Percentiles rank a stretch among this genome's conserved stretches.
phyloP scores from a whole-genome alignment of 37 sponge, comb jelly and placozoan genomes.

The Agelas oroides region DNA sequence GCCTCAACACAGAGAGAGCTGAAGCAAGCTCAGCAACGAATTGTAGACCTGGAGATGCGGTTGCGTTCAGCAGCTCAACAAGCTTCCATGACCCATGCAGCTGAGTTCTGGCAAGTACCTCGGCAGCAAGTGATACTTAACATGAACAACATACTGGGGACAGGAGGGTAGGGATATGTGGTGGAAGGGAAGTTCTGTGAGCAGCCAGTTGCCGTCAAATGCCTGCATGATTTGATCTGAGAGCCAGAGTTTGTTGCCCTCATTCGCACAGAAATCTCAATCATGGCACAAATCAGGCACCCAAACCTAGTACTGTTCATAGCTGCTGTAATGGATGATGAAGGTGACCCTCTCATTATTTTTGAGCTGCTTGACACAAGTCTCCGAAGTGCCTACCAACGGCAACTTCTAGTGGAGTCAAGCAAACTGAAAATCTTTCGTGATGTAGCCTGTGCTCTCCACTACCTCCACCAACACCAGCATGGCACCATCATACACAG shows the following conservation, averaged over 20 bases:
- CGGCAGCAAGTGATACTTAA: not conserved
- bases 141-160: not conserved
- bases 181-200: not conserved
- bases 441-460: slow-evolving; percentile 66
- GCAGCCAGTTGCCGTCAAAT: slow-evolving; percentile 3
- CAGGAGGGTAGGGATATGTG: not conserved
- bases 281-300: slow-evolving; percentile 53
- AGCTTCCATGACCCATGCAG: too few relatives aligned
- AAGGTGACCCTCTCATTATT: slow-evolving; percentile 54
- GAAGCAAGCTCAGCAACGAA: too few relatives aligned
- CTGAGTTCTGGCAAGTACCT: not conserved
- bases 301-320: slow-evolving; percentile 77
- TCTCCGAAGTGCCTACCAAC: slow-evolving; percentile 49
- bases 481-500: slow-evolving; percentile 71
- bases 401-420: not conserved
- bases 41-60: too few relatives aligned
- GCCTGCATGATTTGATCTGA: slow-evolving; percentile 36
- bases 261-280: slow-evolving; percentile 58
- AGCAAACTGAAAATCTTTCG: slow-evolving; percentile 14
- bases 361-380: slow-evolving; percentile 74
- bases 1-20: too few relatives aligned
- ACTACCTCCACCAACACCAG: slow-evolving; percentile 67
- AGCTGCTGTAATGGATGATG: slow-evolving; percentile 49
- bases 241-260: not conserved
- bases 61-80: too few relatives aligned